Conservation (phyloP, 2,888 invertebrate species). For the Dryococelus australis region DNA sequence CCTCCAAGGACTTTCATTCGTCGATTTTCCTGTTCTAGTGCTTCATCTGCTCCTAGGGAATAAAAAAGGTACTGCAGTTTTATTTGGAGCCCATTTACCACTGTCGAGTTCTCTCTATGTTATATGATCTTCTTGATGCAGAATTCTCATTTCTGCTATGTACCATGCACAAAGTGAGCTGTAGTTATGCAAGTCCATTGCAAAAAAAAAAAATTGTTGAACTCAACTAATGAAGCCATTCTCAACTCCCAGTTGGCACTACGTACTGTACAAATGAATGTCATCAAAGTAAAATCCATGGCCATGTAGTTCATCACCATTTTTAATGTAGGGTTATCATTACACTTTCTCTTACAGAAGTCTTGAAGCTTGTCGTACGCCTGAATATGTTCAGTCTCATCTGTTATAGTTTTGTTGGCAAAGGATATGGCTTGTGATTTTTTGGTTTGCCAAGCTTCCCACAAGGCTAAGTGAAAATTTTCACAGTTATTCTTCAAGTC, state of each 20-base stretch:
- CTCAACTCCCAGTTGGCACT: conserved; percentile 30
- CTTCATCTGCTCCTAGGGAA: neutral
- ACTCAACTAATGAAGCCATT: conserved; percentile 26
- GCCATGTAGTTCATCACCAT: conserved; percentile 27
- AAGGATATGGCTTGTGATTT: neutral
- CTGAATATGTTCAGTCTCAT: neutral
- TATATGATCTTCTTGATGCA: neutral
- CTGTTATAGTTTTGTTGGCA: neutral
- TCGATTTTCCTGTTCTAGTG: neutral
- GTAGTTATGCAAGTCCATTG: neutral
- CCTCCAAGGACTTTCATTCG: neutral
- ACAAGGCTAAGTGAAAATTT: neutral
- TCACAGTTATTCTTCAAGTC: neutral
- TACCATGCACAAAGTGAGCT: neutral
- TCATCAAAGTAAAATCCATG: conserved; percentile 32
- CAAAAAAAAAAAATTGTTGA: conserved; percentile 25
- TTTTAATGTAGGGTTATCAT: neutral
- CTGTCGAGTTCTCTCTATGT: neutral
- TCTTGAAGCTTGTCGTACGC: neutral
- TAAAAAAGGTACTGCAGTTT: neutral
- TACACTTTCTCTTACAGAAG: neutral
- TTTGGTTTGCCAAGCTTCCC: neutral
- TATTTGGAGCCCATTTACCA: neutral
- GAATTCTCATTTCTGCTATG: neutral
- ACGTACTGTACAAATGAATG: conserved; percentile 26